Percentiles rank a stretch among this genome's conserved stretches.
phyloP scores from a whole-genome alignment of 2,113 vertebrate genomes.

The Eubucco bourcierii region DNA sequence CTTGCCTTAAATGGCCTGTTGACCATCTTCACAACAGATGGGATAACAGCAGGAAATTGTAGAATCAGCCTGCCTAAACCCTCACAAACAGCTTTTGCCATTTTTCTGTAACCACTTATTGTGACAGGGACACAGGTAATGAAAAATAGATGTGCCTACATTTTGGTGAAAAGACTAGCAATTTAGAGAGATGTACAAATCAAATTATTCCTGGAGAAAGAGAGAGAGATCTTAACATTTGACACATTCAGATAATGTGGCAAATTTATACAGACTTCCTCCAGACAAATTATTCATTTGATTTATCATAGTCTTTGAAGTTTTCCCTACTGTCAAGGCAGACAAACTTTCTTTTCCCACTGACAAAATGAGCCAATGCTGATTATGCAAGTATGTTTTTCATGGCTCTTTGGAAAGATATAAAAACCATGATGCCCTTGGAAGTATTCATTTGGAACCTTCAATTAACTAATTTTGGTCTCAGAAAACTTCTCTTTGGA shows the following conservation, averaged over 20 bases:
- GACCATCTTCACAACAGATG: neutral
- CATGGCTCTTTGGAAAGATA: neutral
- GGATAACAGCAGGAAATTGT: neutral
- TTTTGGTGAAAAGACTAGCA: neutral
- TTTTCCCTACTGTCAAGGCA: slow-evolving; percentile 2
- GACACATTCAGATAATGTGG: slow-evolving; percentile 26
- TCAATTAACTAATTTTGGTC: slow-evolving; percentile 8
- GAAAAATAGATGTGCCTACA: neutral
- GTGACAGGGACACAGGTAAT: neutral
- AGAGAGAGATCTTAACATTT: slow-evolving; percentile 22
- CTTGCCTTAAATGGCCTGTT: neutral
- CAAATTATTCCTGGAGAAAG: slow-evolving; percentile 6
- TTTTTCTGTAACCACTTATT: neutral
- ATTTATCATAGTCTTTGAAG: slow-evolving; percentile 50
- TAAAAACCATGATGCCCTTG: neutral
- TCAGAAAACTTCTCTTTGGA: neutral
- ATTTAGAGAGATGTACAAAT: slow-evolving; percentile 3
- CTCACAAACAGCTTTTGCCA: neutral
- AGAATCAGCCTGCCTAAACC: neutral
- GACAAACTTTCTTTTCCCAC: neutral
- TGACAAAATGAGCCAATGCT: neutral
- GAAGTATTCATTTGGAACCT: neutral
- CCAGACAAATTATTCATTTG: slow-evolving; percentile 16
- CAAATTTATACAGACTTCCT: neutral
- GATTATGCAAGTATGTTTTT: neutral